A percentile compares a stretch with the other conserved stretches of the same genome.
Conservation (phyloP, 2,113 vertebrate species). For the Origma solitaria region DNA sequence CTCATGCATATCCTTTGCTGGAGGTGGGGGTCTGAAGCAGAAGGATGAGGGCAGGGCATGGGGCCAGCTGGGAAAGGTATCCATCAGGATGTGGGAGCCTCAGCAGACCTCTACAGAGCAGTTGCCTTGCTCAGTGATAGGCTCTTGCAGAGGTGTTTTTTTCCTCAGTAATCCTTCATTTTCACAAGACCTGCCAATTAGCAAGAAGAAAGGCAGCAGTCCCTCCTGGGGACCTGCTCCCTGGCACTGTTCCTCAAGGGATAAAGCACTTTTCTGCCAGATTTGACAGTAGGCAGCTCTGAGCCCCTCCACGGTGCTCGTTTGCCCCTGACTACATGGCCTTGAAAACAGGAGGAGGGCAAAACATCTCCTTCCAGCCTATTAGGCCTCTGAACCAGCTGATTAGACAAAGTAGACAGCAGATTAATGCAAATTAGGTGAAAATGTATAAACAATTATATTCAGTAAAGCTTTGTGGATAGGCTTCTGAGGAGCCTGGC, state of each 20-base stretch:
- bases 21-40: background rate
- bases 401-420: background rate
- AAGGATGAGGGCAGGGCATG: background rate
- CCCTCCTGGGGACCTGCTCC: background rate
- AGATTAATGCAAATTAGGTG: slow-evolving; percentile 37
- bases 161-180: background rate
- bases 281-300: background rate
- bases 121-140: background rate
- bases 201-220: background rate
- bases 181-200: background rate
- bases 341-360: background rate
- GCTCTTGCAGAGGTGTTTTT: background rate
- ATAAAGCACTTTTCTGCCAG: background rate
- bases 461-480: background rate
- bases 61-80: background rate
- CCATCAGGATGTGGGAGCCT: background rate
- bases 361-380: background rate
- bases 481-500: background rate
- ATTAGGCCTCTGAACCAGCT: background rate
- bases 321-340: background rate
- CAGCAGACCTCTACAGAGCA: background rate
- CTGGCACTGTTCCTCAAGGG: background rate
- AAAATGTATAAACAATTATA: background rate
- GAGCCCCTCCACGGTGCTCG: background rate
- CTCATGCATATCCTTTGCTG: background rate